Percentiles rank a stretch among this genome's conserved stretches.
phyloP scores from a whole-genome alignment of 2,113 vertebrate species.

The Anolis sagrei region DNA sequence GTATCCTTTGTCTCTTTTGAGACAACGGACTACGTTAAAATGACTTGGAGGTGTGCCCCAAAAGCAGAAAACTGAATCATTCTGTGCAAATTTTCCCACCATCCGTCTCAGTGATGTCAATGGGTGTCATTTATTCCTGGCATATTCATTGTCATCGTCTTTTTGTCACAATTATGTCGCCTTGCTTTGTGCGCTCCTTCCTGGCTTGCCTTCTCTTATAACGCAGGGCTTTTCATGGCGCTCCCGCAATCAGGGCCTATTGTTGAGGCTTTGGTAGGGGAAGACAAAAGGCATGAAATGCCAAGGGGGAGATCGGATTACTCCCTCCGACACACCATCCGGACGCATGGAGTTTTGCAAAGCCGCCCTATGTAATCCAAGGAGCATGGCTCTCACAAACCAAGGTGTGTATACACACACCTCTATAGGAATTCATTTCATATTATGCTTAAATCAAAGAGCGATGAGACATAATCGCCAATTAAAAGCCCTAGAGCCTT shows the following conservation, averaged over 20 bases:
- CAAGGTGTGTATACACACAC: constrained; percentile 22
- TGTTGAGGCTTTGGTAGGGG: constrained; percentile 45
- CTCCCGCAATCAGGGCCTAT: constrained; percentile 51
- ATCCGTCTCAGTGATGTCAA: constrained; percentile 52
- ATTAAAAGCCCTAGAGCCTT: constrained; percentile 25
- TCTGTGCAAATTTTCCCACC: constrained; percentile 39
- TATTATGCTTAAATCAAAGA: constrained; percentile 39
- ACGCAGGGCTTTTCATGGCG: constrained; percentile 39
- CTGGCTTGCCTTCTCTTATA: constrained; percentile 44
- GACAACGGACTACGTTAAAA: constrained; percentile 12
- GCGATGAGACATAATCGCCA: constrained; percentile 43
- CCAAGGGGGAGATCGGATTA: constrained; percentile 50
- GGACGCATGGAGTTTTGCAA: constrained; percentile 6
- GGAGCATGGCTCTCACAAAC: constrained; percentile 41
- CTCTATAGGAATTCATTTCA: constrained; percentile 31
- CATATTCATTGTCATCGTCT: constrained; percentile 41
- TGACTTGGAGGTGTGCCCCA: not conserved
- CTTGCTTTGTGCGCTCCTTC: constrained; percentile 43
- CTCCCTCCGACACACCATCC: constrained; percentile 36
- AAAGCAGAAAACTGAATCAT: not conserved
- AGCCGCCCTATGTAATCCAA: constrained; percentile 20
- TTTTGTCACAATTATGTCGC: constrained; percentile 27
- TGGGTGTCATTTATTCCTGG: constrained; percentile 38
- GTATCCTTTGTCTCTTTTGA: constrained; percentile 9
- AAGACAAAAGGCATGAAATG: constrained; percentile 59